Evolutionary conservation across 2,888 invertebrate species (phyloP), one percentile per base, ranked within the genome.

Genomic region (Tiliacea citrago): DNA sequence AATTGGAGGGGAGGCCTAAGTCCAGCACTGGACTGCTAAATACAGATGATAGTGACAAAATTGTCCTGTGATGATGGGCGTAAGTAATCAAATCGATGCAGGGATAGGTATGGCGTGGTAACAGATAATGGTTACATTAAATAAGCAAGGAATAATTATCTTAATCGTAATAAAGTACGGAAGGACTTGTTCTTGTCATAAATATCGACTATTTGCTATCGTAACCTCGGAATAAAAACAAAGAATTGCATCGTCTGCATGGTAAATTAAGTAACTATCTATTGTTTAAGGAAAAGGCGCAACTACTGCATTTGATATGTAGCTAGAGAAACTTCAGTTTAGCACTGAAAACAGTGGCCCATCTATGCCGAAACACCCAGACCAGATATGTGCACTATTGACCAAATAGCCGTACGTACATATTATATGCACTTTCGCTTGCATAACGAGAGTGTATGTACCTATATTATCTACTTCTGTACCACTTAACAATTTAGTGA

Each of bases 341-440:
- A 4, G 5, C 6, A 24, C 16, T 60, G 21, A 49, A 45, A 69
- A 45, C 24, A 21, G 49, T 24, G 55, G 21, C 16, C 53, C 24
- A 65, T 21, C 47, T 21, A 35, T 42, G 61, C 71, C 62, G 68
- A 72, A 73, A 79, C 69, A 67, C 47, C 68, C 12, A 57, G 66
- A 51, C 29, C 73, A 39, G 58, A 63, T 70, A 21, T 18, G 61
- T 67, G 68, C 77, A 58, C 62, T 82, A 82, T 82, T 69, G 79
- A 82, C 66, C 82, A 75, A 63, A 75, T 79, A 55, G 49, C 29
- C 58, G 45, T 68, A 10, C 18, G 13, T 51, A 57, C 35, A 29
- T 67, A 58, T 51, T 75, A 73, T 67, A 69, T 75, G 69, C 69
- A 82, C 62, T 61, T 61, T 73, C n/a, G 72, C 75, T 82, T 82